These are phyloP conservation scores for Istiophorus platypterus DNA, from an alignment of 2,113 vertebrate genomes.

Conservation along the genomic window DNA sequence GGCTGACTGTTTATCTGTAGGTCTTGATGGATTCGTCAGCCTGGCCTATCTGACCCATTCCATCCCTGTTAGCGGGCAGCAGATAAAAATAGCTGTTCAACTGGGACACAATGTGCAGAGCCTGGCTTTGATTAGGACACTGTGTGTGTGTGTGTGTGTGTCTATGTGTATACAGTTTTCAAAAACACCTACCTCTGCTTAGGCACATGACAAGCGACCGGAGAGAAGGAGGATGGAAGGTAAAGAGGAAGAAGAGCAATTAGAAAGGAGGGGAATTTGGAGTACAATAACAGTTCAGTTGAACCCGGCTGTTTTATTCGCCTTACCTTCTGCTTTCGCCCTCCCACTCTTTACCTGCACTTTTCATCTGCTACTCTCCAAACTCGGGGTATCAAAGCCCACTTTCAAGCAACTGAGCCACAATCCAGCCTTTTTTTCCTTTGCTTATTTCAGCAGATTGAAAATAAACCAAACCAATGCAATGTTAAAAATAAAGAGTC, in stretches of 20 bases:
- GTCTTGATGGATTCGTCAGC: conserved; percentile 73
- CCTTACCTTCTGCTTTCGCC: conserved; percentile 8
- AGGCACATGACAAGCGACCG: conserved; percentile 47
- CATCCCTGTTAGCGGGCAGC: conserved; percentile 63
- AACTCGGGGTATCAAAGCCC: conserved; percentile 1
- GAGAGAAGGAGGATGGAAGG: conserved; percentile 40
- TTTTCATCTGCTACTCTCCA: neutral
- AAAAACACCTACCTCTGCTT: conserved; percentile 68
- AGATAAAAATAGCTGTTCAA: conserved; percentile 79
- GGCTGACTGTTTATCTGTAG: conserved; percentile 61
- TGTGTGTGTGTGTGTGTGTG: conserved; percentile 29
- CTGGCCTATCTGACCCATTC: conserved; percentile 74
- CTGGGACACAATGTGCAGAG: conserved; percentile 80
- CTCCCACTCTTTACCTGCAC: neutral
- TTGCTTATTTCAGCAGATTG: neutral
- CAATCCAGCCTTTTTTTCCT: neutral
- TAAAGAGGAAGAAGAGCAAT: conserved; percentile 2
- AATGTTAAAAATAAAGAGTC: neutral
- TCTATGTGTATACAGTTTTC: conserved; percentile 25
- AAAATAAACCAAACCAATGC: conserved; percentile 1
- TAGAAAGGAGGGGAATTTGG: conserved; percentile 1
- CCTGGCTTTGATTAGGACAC: conserved; percentile 79
- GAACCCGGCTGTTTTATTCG: conserved; percentile 18
- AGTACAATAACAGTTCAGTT: conserved; percentile 20
- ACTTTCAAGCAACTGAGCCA: neutral